Conservation (phyloP, 2,888 invertebrate genomes). For the Acleris holmiana region DNA sequence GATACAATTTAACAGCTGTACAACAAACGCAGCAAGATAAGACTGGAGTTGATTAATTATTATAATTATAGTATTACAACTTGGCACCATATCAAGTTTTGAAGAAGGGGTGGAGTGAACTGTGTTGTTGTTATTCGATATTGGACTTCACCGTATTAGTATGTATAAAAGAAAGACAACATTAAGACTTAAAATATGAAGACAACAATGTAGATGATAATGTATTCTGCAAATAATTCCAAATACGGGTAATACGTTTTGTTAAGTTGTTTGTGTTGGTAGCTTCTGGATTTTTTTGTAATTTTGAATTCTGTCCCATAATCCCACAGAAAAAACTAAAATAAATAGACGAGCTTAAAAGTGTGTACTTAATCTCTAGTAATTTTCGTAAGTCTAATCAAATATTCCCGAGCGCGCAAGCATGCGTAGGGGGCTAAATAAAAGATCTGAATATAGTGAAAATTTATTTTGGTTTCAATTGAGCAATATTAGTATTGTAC, state of each 20-base stretch:
- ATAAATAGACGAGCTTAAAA: not conserved
- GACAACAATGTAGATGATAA: too few relatives aligned
- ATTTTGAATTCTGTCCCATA: too few relatives aligned
- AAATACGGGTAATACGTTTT: too few relatives aligned
- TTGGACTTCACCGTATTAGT: not conserved
- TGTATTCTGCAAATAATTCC: too few relatives aligned
- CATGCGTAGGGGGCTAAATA: constrained; percentile 56
- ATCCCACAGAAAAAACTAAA: not conserved
- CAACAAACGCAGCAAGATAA: constrained; percentile 6
- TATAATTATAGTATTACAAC: constrained; percentile 26
- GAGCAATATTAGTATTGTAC: constrained; percentile 1
- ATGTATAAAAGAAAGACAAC: too few relatives aligned
- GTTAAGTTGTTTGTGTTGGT: too few relatives aligned
- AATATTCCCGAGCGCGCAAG: constrained; percentile 23
- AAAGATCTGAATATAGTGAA: constrained; percentile 54
- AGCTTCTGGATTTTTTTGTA: too few relatives aligned
- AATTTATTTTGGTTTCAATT: constrained; percentile 48
- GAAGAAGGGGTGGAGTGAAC: constrained; percentile 5
- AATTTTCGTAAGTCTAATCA: constrained; percentile 2
- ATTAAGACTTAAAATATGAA: too few relatives aligned
- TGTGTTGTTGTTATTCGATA: constrained; percentile 9
- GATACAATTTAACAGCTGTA: constrained; percentile 16
- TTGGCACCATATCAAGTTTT: constrained; percentile 29
- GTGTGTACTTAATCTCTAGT: constrained; percentile 9
- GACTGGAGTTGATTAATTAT: constrained; percentile 23